A percentile compares a stretch with the other conserved stretches of the same genome.
Conservation (phyloP, 1,140 invertebrate species). For the Papilio dardanus region DNA sequence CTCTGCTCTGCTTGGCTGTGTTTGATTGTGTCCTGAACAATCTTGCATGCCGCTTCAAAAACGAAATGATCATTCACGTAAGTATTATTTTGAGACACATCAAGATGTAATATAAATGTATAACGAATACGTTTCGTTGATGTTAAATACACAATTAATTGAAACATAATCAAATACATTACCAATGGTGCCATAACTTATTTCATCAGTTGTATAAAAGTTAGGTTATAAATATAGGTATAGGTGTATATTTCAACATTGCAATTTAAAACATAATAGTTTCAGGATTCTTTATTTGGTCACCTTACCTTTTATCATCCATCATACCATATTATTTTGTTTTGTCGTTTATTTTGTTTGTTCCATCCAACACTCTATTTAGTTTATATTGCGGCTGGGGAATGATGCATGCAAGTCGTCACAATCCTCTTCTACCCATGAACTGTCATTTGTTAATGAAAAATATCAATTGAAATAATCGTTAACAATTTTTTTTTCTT, state of each 20-base stretch:
- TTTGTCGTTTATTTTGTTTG: constrained; percentile 63
- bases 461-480: not conserved
- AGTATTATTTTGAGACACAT: constrained; percentile 86
- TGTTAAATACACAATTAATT: constrained; percentile 48
- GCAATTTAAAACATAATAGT: constrained; percentile 38
- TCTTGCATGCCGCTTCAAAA: constrained; percentile 89
- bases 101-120: constrained; percentile 63
- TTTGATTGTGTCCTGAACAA: constrained; percentile 88
- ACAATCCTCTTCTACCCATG: constrained; percentile 48
- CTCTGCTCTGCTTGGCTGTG: constrained; percentile 90
- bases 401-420: constrained; percentile 76
- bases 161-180: constrained; percentile 46
- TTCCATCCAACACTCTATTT: constrained; percentile 78
- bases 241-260: constrained; percentile 31
- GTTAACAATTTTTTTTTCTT: not conserved
- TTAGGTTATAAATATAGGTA: constrained; percentile 28
- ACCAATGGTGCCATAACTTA: constrained; percentile 38
- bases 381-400: constrained; percentile 78
- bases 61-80: constrained; percentile 91
- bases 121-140: constrained; percentile 55
- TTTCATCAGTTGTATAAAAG: constrained; percentile 24
- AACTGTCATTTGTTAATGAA: constrained; percentile 54
- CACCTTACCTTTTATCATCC: constrained; percentile 72
- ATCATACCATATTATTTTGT: constrained; percentile 66
- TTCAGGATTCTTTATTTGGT: constrained; percentile 46